phyloP scores from a whole-genome alignment of 2,888 invertebrate species.

The Eupithecia tripunctaria region DNA sequence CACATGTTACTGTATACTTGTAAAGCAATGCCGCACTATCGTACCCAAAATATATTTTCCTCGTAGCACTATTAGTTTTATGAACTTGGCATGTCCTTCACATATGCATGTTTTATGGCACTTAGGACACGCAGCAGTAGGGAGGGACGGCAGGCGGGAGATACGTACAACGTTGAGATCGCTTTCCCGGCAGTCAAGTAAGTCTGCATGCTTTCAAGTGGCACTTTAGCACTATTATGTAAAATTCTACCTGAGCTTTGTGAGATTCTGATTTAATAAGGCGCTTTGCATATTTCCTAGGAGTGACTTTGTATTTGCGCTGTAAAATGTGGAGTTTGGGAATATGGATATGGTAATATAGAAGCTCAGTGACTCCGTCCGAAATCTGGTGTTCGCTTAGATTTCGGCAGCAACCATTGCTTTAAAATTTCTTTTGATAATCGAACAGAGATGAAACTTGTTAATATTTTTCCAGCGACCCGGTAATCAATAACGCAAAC shows the following conservation, averaged over 20 bases:
- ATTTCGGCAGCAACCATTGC: slow-evolving; percentile 13
- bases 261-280: slow-evolving; percentile 34
- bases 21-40: slow-evolving; percentile 44
- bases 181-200: slow-evolving; percentile 97
- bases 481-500: slow-evolving; percentile 93
- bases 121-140: slow-evolving; percentile 88
- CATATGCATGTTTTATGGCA: slow-evolving; percentile 83
- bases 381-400: slow-evolving; percentile 22
- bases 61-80: slow-evolving; percentile 53
- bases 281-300: slow-evolving; percentile 18
- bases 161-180: slow-evolving; percentile 96
- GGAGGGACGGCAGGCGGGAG: slow-evolving; percentile 94
- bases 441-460: background rate
- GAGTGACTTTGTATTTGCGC: slow-evolving; percentile 12
- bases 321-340: slow-evolving; percentile 8
- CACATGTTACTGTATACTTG: slow-evolving; percentile 50
- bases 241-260: slow-evolving; percentile 39
- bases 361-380: slow-evolving; percentile 4
- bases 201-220: slow-evolving; percentile 73
- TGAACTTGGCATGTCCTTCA: slow-evolving; percentile 74
- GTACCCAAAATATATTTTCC: slow-evolving; percentile 25
- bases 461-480: slow-evolving; percentile 87
- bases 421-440: background rate
- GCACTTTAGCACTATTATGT: slow-evolving; percentile 56
- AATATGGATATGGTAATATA: slow-evolving; percentile 5